phyloP scores from a whole-genome alignment of 2,113 vertebrate genomes.

The Natator depressus region DNA sequence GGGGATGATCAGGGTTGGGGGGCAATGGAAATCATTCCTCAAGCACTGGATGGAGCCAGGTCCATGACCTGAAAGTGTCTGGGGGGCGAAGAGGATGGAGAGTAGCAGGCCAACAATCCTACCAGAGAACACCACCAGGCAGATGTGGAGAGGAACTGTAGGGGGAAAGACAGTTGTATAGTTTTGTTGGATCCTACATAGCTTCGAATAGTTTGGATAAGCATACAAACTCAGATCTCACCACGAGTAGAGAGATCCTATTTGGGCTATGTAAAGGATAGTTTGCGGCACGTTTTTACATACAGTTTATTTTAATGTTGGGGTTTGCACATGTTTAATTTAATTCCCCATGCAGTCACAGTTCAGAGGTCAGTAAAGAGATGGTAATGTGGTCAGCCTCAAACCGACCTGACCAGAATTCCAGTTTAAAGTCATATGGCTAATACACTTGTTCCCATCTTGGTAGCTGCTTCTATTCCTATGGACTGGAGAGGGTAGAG shows the following conservation, averaged over 20 bases:
- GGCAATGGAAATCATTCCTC: background rate
- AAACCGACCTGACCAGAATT: background rate
- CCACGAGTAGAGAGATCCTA: background rate
- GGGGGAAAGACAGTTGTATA: background rate
- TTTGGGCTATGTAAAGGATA: background rate
- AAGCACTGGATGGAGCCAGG: background rate
- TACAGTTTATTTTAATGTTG: background rate
- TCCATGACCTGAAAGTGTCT: background rate
- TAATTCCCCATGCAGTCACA: too few relatives aligned
- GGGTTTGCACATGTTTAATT: background rate
- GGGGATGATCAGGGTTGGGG: background rate
- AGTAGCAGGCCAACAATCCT: background rate
- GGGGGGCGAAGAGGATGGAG: background rate
- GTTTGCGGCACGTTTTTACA: background rate
- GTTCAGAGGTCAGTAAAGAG: background rate
- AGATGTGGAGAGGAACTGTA: accelerated
- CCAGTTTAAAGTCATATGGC: background rate
- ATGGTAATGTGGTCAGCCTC: background rate
- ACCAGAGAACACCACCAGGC: background rate
- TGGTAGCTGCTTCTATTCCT: background rate
- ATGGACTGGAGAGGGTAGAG: background rate
- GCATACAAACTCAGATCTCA: background rate
- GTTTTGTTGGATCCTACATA: too few relatives aligned
- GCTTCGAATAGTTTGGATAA: background rate
- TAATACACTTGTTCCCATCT: background rate